Percentiles rank a stretch among this genome's conserved stretches.
These are phyloP conservation scores for Trachelus tabidus DNA, from an alignment of 2,888 invertebrate species.

Conservation along the genomic window DNA sequence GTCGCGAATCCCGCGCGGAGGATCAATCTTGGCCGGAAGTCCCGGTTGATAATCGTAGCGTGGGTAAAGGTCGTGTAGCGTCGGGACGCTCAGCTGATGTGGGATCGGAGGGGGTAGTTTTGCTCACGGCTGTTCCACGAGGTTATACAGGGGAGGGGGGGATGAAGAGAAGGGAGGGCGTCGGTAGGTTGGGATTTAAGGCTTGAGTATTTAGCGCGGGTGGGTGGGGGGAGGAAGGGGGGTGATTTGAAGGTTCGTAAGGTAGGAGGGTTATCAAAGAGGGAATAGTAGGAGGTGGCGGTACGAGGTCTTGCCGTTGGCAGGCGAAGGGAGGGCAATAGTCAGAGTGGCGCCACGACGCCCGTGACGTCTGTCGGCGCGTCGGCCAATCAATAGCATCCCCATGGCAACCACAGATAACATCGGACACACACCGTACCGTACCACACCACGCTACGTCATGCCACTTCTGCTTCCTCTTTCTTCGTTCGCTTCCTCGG, in stretches of 20 bases:
- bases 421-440: conserved; percentile 64
- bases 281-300: conserved; percentile 37
- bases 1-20: background rate
- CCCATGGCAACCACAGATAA: conserved; percentile 67
- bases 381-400: conserved; percentile 67
- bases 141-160: conserved; percentile 4
- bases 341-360: conserved; percentile 69
- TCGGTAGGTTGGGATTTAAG: conserved; percentile 29
- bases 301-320: conserved; percentile 15
- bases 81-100: conserved; percentile 45
- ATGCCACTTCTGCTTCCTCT: conserved; percentile 44
- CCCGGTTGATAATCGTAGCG: conserved; percentile 12
- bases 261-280: conserved; percentile 9
- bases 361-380: conserved; percentile 69
- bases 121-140: conserved; percentile 27
- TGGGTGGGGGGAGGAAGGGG: conserved; percentile 28
- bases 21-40: conserved; percentile 9
- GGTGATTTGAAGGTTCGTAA: conserved; percentile 6
- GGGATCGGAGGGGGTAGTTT: conserved; percentile 15
- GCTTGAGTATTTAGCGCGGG: conserved; percentile 20
- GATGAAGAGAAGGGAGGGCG: conserved; percentile 21
- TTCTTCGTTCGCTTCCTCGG: conserved; percentile 38
- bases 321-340: conserved; percentile 67
- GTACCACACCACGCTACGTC: conserved; percentile 44
- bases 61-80: conserved; percentile 20